phyloP scores from a whole-genome alignment of 2,888 invertebrate species.

The Criorhina ranunculi region DNA sequence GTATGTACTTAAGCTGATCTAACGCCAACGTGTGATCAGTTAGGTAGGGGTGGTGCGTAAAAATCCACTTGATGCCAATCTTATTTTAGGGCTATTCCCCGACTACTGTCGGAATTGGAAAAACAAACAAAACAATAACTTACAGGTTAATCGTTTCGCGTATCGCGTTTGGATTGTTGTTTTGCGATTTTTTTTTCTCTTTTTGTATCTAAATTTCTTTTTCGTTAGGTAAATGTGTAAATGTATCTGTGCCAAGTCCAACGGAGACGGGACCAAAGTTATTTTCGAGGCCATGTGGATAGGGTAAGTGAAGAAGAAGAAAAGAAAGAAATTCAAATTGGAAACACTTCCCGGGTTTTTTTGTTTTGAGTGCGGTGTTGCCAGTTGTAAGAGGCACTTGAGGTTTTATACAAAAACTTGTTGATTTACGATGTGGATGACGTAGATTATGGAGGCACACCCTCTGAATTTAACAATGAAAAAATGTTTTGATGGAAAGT shows the following conservation, averaged over 20 bases:
- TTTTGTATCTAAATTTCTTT: neutral
- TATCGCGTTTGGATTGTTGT: constrained; percentile 35
- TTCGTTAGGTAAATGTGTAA: neutral
- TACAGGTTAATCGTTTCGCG: constrained; percentile 41
- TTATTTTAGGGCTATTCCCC: constrained; percentile 43
- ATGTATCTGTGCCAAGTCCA: constrained; percentile 30
- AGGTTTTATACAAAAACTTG: neutral
- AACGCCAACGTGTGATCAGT: constrained; percentile 1
- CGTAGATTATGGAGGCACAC: neutral
- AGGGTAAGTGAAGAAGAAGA: too few species aligned
- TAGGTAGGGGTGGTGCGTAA: neutral
- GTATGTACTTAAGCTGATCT: neutral
- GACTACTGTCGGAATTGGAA: constrained; percentile 29
- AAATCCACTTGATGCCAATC: constrained; percentile 11
- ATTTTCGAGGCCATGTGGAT: constrained; percentile 36
- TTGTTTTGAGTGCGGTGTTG: constrained; percentile 21
- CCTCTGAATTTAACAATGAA: neutral
- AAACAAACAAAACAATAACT: constrained; percentile 58
- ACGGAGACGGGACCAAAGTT: constrained; percentile 1
- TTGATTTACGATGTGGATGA: constrained; percentile 1
- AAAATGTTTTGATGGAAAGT: too few species aligned
- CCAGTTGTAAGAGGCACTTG: constrained; percentile 30
- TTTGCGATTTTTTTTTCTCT: constrained; percentile 23
- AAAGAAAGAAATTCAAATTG: constrained; percentile 3
- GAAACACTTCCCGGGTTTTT: constrained; percentile 33